Evolutionary conservation across 1,140 invertebrate species (phyloP).

Genomic region (Laupala kohalensis): DNA sequence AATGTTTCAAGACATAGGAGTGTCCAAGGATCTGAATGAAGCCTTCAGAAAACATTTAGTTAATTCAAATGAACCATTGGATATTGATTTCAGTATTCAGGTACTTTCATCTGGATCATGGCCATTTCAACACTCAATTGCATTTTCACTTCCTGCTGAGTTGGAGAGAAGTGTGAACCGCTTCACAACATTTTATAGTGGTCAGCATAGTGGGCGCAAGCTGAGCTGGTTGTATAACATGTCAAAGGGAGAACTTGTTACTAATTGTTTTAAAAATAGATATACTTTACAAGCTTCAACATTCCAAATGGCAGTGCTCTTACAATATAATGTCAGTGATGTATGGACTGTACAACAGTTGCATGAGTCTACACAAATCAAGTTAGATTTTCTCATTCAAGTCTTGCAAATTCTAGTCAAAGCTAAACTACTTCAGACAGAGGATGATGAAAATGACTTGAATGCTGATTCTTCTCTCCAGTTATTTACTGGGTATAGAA

Average conservation of each 20-base stretch:
- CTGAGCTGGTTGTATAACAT: conserved; percentile 96
- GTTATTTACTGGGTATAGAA: conserved; percentile 75
- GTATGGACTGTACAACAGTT: conserved; percentile 78
- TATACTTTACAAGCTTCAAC: conserved; percentile 22
- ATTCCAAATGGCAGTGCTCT: conserved; percentile 71
- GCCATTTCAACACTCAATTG: conserved; percentile 90
- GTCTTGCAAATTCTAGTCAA: conserved; percentile 85
- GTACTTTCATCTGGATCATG: conserved; percentile 94
- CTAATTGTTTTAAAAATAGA: conserved; percentile 88
- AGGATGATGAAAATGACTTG: conserved; percentile 54
- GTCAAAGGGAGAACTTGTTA: conserved; percentile 94
- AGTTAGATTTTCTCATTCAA: conserved; percentile 67
- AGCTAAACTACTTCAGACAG: conserved; percentile 62
- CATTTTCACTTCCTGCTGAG: conserved; percentile 84
- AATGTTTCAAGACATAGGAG: conserved; percentile 98
- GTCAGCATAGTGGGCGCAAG: conserved; percentile 90
- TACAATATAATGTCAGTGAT: conserved; percentile 85
- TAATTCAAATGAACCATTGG: conserved; percentile 52
- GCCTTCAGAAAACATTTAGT: conserved; percentile 58
- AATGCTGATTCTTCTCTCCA: conserved; percentile 55
- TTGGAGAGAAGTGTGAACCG: conserved; percentile 87
- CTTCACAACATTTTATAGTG: conserved; percentile 91
- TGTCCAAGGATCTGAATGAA: conserved; percentile 95
- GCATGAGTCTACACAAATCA: conserved; percentile 77
- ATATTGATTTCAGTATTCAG: conserved; percentile 90